Evolutionary conservation across 2,113 vertebrate species (phyloP), one percentile per base, ranked within the genome.

Genomic region (Tricholaema leucomelas): DNA sequence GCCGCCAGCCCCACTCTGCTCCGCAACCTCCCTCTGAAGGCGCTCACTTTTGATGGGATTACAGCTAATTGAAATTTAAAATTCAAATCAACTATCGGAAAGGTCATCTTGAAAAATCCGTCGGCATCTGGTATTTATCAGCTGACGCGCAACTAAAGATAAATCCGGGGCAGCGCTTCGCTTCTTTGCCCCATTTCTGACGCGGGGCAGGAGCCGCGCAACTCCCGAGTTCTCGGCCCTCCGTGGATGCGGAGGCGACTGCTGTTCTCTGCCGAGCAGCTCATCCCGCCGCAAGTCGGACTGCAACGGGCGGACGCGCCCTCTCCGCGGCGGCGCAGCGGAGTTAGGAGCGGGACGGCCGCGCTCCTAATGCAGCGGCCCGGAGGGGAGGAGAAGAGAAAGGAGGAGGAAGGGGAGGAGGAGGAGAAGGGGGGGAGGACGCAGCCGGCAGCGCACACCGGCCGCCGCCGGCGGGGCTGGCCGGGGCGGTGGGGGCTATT

Each of bases 81-180:
- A 90, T 95, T 90, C 93, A 91, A 95, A 95, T 85, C 81, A 83
- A 80, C 91, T 50, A 36, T 76, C 71, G 79, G 15, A 95, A 95
- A 95, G 94, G 95, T 95, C 95, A 95, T 94, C 80, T 83, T 61
- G 81, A 85, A 66, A 85, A 91, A 89, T 65, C 90, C 72, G 80
- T 25, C 36, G 82, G 91, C 81, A 66, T 64, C 88, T 90, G 91
- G 81, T 46, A 78, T 73, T 91, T 76, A 84, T 91, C 91, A 84
- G 61, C 91, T 58, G 87, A 81, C 84, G 56, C 63, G 46, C 75
- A 82, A 83, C 64, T 65, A n/a, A 23, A 67, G 61, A 61, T 15
- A 65, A 77, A 73, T 18, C 61, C 70, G 40, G 31, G 36, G 54
- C 10, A 80, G 46, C 59, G 52, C 56, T 21, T n/a, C 66, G 31